A percentile compares a stretch with the other conserved stretches of the same genome.
Evolutionary conservation across 2,113 vertebrate genomes (phyloP).

Genomic region (Spheniscus mendiculus): DNA sequence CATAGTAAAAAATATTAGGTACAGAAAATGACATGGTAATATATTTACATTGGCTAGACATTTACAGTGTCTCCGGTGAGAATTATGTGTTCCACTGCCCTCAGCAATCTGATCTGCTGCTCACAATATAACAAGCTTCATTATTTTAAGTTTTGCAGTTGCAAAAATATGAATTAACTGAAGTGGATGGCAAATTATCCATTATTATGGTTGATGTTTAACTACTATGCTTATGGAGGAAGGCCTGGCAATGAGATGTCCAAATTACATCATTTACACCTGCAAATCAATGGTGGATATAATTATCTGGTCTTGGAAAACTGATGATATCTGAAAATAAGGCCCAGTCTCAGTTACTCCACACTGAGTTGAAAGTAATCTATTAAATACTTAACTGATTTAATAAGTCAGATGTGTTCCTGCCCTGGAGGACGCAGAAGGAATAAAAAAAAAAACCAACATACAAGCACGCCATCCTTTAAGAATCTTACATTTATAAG

Average conservation of each 20-base stretch:
- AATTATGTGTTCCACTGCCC: neutral
- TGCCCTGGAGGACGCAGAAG: neutral
- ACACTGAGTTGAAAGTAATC: neutral
- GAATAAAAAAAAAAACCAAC: neutral
- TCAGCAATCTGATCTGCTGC: neutral
- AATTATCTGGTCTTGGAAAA: neutral
- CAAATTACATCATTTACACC: neutral
- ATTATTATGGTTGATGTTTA: neutral
- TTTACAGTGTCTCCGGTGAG: neutral
- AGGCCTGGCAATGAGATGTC: neutral
- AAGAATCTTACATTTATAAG: neutral
- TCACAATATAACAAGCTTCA: neutral
- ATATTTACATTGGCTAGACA: neutral
- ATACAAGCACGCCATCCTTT: neutral
- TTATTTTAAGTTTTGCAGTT: neutral
- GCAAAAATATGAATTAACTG: neutral
- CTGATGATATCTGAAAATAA: neutral
- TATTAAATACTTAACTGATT: neutral
- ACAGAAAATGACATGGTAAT: neutral
- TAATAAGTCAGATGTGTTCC: neutral
- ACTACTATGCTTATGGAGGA: neutral
- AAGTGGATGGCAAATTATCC: neutral
- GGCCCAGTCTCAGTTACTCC: neutral
- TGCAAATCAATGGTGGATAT: neutral
- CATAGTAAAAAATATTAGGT: neutral